These are phyloP conservation scores for Scolopax rusticola DNA, from an alignment of 2,797 vertebrate genomes.

Conservation along the genomic window DNA sequence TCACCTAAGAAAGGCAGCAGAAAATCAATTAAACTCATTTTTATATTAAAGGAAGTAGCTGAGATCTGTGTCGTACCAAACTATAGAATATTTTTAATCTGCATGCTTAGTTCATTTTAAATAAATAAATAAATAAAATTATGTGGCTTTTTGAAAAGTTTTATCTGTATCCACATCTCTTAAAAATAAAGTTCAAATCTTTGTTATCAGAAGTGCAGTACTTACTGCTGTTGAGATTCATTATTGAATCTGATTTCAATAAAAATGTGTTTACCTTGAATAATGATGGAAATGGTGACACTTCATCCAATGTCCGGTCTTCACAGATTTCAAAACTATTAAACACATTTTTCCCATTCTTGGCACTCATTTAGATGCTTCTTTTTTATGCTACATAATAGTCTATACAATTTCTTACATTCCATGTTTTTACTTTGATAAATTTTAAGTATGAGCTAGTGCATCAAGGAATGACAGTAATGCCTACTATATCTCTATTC, in stretches of 20 bases:
- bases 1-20: background rate
- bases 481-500: background rate
- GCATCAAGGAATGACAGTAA: background rate
- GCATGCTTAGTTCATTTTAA: background rate
- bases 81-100: background rate
- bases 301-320: background rate
- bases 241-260: background rate
- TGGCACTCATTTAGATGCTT: background rate
- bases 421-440: background rate
- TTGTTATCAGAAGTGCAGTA: background rate
- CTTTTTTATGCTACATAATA: background rate
- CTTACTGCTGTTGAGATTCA: background rate
- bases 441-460: background rate
- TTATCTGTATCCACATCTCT: background rate
- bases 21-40: background rate
- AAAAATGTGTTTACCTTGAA: background rate
- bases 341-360: background rate
- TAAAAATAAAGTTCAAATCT: background rate
- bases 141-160: background rate
- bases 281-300: background rate
- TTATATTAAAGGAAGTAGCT: background rate
- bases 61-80: background rate
- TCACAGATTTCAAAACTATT: background rate
- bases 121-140: background rate
- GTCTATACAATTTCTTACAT: background rate